These are phyloP conservation scores for Reticulitermes speratus DNA, from an alignment of 1,140 invertebrate genomes.

Conservation along the genomic window DNA sequence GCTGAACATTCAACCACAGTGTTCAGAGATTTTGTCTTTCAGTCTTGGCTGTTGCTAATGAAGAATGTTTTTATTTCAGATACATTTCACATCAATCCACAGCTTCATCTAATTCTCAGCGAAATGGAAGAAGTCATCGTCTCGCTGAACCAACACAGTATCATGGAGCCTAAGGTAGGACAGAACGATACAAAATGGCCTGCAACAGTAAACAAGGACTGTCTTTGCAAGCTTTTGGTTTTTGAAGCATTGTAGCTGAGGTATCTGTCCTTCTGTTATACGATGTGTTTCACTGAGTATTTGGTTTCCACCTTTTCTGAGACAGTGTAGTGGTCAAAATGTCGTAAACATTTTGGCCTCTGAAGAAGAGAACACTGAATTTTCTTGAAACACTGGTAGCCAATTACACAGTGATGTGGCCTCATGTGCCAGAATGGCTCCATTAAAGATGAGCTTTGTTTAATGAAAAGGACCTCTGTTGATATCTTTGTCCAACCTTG, in stretches of 20 bases:
- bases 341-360: too few species aligned
- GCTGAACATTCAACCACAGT: too few species aligned
- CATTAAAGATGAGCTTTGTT: not conserved
- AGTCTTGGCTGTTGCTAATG: too few species aligned
- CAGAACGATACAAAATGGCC: conserved; percentile 23
- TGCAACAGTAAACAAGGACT: too few species aligned
- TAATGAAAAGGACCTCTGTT: not conserved
- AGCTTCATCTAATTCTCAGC: conserved; percentile 76
- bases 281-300: too few species aligned
- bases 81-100: conserved; percentile 92
- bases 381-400: too few species aligned
- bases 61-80: conserved; percentile 56
- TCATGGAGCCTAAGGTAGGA: conserved; percentile 80
- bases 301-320: too few species aligned
- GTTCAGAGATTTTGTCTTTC: too few species aligned
- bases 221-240: not conserved
- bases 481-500: not conserved
- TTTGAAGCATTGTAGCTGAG: conserved; percentile 3
- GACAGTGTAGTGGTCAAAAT: too few species aligned
- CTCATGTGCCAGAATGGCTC: too few species aligned
- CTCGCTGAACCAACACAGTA: conserved; percentile 85
- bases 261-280: not conserved
- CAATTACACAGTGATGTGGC: too few species aligned
- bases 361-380: too few species aligned
- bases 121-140: conserved; percentile 85